phyloP scores from a whole-genome alignment of 2,113 vertebrate genomes.

The Hypocryptadius cinnamomeus region DNA sequence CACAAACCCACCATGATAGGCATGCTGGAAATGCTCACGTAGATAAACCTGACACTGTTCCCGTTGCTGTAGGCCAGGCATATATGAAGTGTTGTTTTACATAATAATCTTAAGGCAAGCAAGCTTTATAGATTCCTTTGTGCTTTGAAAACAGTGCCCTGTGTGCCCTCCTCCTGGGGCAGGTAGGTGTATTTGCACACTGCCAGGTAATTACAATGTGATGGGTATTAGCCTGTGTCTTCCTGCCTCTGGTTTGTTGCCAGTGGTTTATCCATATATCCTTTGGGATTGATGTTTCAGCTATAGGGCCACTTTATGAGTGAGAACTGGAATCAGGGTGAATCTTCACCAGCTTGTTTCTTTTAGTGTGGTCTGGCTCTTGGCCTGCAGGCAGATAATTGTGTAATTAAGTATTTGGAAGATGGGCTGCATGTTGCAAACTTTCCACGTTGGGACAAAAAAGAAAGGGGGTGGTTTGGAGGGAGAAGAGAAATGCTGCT shows the following conservation, averaged over 20 bases:
- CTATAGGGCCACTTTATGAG: accelerated
- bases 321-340: background rate
- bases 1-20: background rate
- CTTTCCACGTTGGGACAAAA: background rate
- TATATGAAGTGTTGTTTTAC: background rate
- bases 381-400: background rate
- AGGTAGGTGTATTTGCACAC: background rate
- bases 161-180: background rate
- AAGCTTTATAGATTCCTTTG: background rate
- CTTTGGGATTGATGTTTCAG: background rate
- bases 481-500: background rate
- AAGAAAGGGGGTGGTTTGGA: background rate
- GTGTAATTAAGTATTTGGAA: background rate
- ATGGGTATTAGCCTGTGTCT: background rate
- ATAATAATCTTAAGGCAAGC: background rate
- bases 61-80: background rate
- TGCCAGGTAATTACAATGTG: background rate
- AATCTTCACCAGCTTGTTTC: background rate
- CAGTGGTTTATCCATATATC: background rate
- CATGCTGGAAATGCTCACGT: background rate
- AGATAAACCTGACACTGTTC: background rate
- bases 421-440: background rate
- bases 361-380: background rate
- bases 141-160: background rate
- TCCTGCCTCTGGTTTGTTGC: background rate